Evolutionary conservation across 2,888 invertebrate species (phyloP), one percentile per base, ranked within the genome.

Genomic region (Microctonus aethiopoides): DNA sequence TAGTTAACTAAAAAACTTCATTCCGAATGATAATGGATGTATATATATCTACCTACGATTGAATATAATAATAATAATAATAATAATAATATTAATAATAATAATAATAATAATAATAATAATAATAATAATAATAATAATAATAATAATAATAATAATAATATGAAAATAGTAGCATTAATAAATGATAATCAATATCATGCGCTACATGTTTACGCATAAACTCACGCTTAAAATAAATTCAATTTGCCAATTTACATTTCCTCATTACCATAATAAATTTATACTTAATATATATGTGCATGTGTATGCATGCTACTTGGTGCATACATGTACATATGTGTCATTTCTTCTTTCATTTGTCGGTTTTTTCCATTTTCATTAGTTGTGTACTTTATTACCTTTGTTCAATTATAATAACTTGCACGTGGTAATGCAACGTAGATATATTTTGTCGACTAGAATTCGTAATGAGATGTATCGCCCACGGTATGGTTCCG

Each of bases 381-480:
- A 32, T 24, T 24, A 24, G 32, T 54, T 65, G 24, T 34, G 13
- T 66, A 61, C 61, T 69, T 56, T 71, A 24, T 51, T 67, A 63
- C 60, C 26, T 60, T 57, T 57, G 29, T 32, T 57, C 52, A 36
- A 72, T 61, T 72, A 72, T 67, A 67, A 73, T 68, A 70, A 75
- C 66, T 62, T 74, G 70, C 64, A 68, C 72, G 74, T 71, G 70
- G 62, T 72, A 66, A 73, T 73, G 76, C 70, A 79, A 80, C 81
- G 80, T 77, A 77, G 78, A 83, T 83, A 83, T 84, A 79, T 79
- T 82, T 82, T 83, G 79, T 84, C 83, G 86, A 86, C 86, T 86
- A 86, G 86, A 86, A 84, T 85, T 85, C 78, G 84, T 86, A 81
- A 74, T 82, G 81, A 84, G 81, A 80, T 79, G 80, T 80, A 79